Evolutionary conservation across 2,888 invertebrate species (phyloP).

Genomic region (Nephrotoma flavescens): DNA sequence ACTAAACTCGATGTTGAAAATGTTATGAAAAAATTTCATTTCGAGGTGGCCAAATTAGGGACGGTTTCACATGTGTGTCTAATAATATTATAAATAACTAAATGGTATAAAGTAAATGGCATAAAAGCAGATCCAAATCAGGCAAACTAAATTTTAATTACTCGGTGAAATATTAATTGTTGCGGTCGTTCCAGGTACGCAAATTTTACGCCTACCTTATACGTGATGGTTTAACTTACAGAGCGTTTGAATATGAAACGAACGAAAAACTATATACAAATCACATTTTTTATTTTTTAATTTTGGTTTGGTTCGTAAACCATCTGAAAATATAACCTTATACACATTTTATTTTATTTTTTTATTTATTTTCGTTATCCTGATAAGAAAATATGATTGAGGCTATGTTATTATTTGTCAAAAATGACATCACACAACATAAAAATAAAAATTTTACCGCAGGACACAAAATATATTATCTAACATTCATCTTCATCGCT

Average conservation of each 20-base stretch:
- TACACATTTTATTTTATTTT: not conserved
- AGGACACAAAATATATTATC: not conserved
- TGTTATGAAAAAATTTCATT: too few relatives aligned
- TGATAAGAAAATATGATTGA: not conserved
- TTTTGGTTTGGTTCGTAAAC: not conserved
- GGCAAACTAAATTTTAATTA: not conserved
- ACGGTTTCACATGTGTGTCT: not conserved
- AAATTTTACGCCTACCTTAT: not conserved
- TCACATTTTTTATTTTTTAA: not conserved
- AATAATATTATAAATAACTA: not conserved
- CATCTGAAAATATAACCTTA: not conserved
- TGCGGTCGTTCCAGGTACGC: not conserved
- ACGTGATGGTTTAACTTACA: not conserved
- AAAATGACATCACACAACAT: slow-evolving; percentile 3
- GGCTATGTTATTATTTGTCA: slow-evolving; percentile 2
- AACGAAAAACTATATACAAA: not conserved
- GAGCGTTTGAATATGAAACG: not conserved
- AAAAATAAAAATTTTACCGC: not conserved
- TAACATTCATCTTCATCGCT: not conserved
- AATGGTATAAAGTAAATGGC: too few relatives aligned
- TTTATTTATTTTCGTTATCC: not conserved
- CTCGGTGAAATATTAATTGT: not conserved
- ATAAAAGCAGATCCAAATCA: not conserved
- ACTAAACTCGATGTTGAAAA: not conserved
- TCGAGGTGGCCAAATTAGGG: too few relatives aligned